A percentile compares a stretch with the other conserved stretches of the same genome.
Conservation (phyloP, 2,113 vertebrate genomes). For the Galeopterus variegatus region DNA sequence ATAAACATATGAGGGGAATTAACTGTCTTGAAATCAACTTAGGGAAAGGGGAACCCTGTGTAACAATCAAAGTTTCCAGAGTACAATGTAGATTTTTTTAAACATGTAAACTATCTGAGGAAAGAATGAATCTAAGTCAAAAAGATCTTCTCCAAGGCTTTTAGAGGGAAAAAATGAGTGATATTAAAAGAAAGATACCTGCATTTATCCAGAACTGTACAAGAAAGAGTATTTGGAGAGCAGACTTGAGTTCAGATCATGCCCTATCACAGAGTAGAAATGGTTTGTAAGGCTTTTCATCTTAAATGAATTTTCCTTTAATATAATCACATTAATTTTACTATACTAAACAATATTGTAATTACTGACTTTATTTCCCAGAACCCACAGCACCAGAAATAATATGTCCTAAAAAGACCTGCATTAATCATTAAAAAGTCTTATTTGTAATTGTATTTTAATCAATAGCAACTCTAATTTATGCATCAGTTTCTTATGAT, state of each 20-base stretch:
- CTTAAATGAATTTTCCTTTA: neutral
- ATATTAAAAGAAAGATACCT: neutral
- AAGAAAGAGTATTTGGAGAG: neutral
- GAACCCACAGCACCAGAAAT: neutral
- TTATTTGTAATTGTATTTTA: constrained; percentile 5
- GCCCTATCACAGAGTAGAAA: neutral
- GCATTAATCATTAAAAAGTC: neutral
- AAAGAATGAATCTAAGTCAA: neutral
- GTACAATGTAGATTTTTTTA: neutral
- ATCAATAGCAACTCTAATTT: neutral
- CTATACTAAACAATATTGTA: neutral
- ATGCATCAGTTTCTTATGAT: neutral
- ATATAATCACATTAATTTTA: constrained; percentile 1
- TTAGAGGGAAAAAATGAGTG: neutral
- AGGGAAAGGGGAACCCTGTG: neutral
- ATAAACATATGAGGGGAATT: neutral
- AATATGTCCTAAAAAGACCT: neutral
- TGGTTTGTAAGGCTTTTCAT: neutral
- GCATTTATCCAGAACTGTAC: neutral
- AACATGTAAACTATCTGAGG: neutral
- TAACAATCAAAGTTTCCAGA: neutral
- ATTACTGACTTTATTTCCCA: constrained; percentile 18
- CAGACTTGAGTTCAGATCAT: neutral
- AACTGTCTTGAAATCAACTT: neutral
- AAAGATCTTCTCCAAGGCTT: neutral